Evolutionary conservation across 1,140 invertebrate species (phyloP).

Genomic region (Aphelenchoides fujianensis): DNA sequence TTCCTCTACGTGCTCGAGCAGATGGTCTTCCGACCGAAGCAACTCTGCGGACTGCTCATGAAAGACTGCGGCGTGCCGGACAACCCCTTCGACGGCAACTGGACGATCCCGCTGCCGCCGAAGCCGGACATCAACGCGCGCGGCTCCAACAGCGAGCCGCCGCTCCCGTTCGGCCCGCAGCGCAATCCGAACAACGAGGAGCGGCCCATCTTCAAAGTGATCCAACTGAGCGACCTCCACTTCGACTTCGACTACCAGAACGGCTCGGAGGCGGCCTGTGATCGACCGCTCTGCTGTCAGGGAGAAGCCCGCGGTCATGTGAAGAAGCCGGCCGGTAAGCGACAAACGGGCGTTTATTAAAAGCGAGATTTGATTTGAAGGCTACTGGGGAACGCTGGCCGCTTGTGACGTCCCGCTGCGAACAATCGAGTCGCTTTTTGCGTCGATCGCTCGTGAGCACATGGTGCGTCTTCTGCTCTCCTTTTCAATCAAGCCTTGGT

Average conservation of each 20-base stretch:
- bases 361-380: too few species aligned
- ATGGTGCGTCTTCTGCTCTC: slow-evolving; percentile 10
- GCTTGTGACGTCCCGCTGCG: slow-evolving; percentile 43
- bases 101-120: slow-evolving; percentile 37
- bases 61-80: slow-evolving; percentile 37
- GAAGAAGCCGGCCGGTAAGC: slow-evolving; percentile 34
- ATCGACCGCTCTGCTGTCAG: slow-evolving; percentile 65
- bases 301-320: slow-evolving; percentile 16
- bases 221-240: slow-evolving; percentile 66
- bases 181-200: slow-evolving; percentile 4
- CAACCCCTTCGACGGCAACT: slow-evolving; percentile 49
- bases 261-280: slow-evolving; percentile 63
- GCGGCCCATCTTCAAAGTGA: slow-evolving; percentile 54
- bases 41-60: slow-evolving; percentile 45
- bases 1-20: slow-evolving; percentile 48
- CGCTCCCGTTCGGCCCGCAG: neutral
- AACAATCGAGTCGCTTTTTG: slow-evolving; percentile 10
- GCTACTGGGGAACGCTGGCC: slow-evolving; percentile 55
- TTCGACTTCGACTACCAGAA: slow-evolving; percentile 63
- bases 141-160: neutral
- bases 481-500: too few species aligned
- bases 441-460: slow-evolving; percentile 1
- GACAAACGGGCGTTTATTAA: too few species aligned
- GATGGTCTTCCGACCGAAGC: slow-evolving; percentile 36
- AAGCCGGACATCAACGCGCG: slow-evolving; percentile 19